Percentiles rank a stretch among this genome's conserved stretches.
These are phyloP conservation scores for Neotragus moschatus DNA, from an alignment of 2,113 vertebrate genomes.

Conservation along the genomic window DNA sequence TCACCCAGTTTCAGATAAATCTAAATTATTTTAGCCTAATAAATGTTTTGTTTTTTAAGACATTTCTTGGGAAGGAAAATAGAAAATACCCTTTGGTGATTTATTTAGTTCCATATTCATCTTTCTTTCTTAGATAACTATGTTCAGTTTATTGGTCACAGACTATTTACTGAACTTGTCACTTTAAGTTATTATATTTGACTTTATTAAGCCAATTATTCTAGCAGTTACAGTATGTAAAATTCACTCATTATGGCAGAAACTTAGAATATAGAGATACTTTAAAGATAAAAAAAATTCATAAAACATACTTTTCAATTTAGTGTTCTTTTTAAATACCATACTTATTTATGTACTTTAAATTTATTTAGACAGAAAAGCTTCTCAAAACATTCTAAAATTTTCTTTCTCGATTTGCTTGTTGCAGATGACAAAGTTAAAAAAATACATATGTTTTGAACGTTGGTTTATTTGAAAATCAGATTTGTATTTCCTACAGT, in stretches of 20 bases:
- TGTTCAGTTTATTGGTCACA: neutral
- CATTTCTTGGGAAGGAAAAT: neutral
- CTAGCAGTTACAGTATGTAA: neutral
- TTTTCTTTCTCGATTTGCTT: neutral
- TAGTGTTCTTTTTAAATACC: neutral
- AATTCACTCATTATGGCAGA: neutral
- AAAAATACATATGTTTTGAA: neutral
- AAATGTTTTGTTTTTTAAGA: neutral
- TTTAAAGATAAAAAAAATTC: slow-evolving; percentile 22
- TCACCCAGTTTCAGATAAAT: neutral
- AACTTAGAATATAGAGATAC: neutral
- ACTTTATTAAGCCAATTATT: slow-evolving; percentile 8
- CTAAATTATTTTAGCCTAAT: neutral
- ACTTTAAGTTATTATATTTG: neutral
- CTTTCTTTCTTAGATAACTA: neutral
- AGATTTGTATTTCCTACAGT: neutral
- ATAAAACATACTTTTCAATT: neutral
- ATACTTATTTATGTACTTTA: neutral
- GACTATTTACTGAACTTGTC: neutral
- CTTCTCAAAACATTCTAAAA: neutral
- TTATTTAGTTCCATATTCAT: neutral
- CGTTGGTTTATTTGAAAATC: neutral
- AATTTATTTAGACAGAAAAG: neutral
- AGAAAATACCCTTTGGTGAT: neutral
- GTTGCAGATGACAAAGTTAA: neutral